Base-by-base conservation (phyloP, 2,888 invertebrate genomes). In the Cheiracanthium punctorium region DNA sequence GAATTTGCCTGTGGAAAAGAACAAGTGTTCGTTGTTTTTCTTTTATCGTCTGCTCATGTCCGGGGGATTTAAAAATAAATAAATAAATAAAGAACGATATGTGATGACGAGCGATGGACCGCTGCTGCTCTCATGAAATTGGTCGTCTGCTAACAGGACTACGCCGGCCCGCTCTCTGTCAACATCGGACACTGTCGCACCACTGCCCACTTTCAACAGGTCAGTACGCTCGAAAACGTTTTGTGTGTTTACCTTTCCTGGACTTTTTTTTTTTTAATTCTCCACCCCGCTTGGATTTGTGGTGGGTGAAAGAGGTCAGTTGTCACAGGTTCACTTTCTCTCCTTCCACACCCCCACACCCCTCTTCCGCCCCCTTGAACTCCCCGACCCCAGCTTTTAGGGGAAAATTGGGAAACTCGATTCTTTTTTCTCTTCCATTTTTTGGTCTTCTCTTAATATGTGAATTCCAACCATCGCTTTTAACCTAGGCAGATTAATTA, bases 151-250 rank as follows among this genome's bases (percentile, higher is more conserved):
- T 65, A 29, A 70, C 70, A 65, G 73, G 69, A 82, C 70, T 69
- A 74, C 75, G 52, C 52, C 73, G 71, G 7, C 20, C 37, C 20
- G 33, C 70, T n/a, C 70, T 48, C 43, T 73, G 76, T 58, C 75
- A 82, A 76, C 75, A 69, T 81, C 69, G 74, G 80, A 72, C 65
- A 58, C 41, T 43, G 48, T 41, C 41, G 48, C 65, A 52, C 74
- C 74, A 30, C 67, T 48, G 24, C 32, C 72, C 32, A 71, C 71
- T 41, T 41, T 79, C 84, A 79, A 85, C 84, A 85, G 84, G 84
- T 85, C 84, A 79, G 84, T 85, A 52, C 75, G 37, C 65, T 80
- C 70, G n/a, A n/a, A n/a, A n/a, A n/a, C n/a, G 33, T 74, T 20
- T 29, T 76, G 41, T 75, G 37, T 77, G 79, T 80, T 85, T 84